Evolutionary conservation across 2,888 invertebrate species (phyloP), one percentile per base, ranked within the genome.

Genomic region (Andrena bicolor): DNA sequence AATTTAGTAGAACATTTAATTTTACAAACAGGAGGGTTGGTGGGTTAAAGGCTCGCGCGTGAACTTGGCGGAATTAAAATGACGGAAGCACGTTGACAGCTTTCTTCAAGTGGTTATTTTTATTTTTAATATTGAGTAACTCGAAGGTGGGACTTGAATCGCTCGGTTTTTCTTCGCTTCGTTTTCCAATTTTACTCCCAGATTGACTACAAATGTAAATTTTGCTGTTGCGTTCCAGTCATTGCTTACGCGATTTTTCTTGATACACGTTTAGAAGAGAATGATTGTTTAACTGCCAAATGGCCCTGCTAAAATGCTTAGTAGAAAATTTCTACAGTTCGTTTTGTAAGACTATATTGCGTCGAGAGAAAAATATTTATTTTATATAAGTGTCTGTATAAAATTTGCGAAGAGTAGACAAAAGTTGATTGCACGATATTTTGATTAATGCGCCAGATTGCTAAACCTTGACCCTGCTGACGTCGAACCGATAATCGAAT

Each of bases 391-490:
- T 41, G 63, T 32, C 32, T 48, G 10, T 30, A 63, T 28, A 10
- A 4, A 20, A 64, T 16, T 26, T 30, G 3, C 63, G 23, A 69
- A 26, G 53, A 8, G 32, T 13, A 30, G n/a, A 58, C 16, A 60
- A 13, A 56, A 28, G 10, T 60, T 70, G 49, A 68, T 20, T 64
- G 48, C 26, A n/a, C 35, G 49, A 72, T 64, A 56, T 72, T 68
- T 56, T 16, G 49, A 49, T 66, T 20, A n/a, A 72, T 72, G 68
- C 68, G 26, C 26, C 13, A 48, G 56, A 60, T 69, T 72, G 16
- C 28, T 58, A 60, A 73, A 28, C 70, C 68, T 76, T 80, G 60
- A 72, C 72, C 76, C 41, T 35, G 41, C 26, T 13, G 16, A 30
- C 63, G 66, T 53, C 5, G 1, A 20, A 10, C 32, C 26, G 61